phyloP scores from a whole-genome alignment of 2,113 vertebrate species.

The Protobothrops mucrosquamatus region DNA sequence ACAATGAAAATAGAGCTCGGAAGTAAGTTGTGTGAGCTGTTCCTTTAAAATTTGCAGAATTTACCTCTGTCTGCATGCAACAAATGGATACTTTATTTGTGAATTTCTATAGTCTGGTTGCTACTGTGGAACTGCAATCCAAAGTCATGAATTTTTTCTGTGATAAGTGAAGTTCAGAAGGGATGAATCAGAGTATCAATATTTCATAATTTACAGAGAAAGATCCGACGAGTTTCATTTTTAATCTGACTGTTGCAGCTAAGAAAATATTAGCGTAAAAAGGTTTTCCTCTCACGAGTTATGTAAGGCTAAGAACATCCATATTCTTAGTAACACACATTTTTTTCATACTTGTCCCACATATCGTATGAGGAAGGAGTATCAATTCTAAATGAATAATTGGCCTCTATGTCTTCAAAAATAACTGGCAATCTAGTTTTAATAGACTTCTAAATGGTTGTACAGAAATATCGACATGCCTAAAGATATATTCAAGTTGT shows the following conservation, averaged over 20 bases:
- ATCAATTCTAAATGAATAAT: neutral
- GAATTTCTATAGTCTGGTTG: constrained; percentile 84
- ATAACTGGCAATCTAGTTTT: constrained; percentile 2
- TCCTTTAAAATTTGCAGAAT: constrained; percentile 81
- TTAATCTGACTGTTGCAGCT: constrained; percentile 73
- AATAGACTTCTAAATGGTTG: neutral
- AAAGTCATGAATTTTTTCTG: constrained; percentile 89
- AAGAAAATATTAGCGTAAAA: constrained; percentile 53
- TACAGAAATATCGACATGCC: neutral
- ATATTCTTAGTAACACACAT: neutral
- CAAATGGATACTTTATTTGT: constrained; percentile 85
- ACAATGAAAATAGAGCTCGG: constrained; percentile 99
- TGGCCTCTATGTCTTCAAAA: constrained; percentile 15
- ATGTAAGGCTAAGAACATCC: constrained; percentile 2
- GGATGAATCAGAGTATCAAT: constrained; percentile 57
- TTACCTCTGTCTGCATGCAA: constrained; percentile 93
- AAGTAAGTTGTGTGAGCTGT: constrained; percentile 93
- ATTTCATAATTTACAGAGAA: constrained; percentile 41
- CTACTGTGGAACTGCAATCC: constrained; percentile 76
- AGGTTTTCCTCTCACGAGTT: neutral
- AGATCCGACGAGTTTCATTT: constrained; percentile 52
- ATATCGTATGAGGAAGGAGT: neutral
- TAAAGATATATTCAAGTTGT: neutral
- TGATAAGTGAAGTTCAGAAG: constrained; percentile 98
- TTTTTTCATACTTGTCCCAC: neutral